Evolutionary conservation across 2,113 vertebrate genomes (phyloP), one percentile per base, ranked within the genome.

Genomic region (Rhombomys opimus): DNA sequence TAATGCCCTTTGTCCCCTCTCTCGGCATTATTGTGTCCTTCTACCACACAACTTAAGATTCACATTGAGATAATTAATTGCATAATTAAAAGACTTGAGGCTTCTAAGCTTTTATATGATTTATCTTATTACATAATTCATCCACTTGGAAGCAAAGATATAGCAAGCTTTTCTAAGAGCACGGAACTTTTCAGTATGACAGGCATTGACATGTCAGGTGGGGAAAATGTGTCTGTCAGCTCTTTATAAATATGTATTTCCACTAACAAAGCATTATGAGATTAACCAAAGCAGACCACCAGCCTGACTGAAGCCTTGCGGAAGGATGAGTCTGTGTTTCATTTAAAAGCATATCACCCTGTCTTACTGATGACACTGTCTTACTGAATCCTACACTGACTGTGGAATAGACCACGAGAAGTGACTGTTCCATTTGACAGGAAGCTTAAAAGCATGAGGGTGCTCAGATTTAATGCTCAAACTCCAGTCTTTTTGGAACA

Each of bases 401-500:
- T 89, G n/a, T 95, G 38, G 80, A 94, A 46, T 9, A 73, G 77
- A 63, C 25, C 12, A 68, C 20, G 20, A 54, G 68, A 96, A 91
- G 46, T 91, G 76, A 90, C 87, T 89, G 67, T 61, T 90, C 27
- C n/a, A 65, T 77, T 95, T 90, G 95, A 97, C 54, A 75, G 27
- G 80, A 76, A 90, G 30, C 75, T 73, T 65, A 91, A 96, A 96
- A 94, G 81, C 78, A 65, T n/a, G 61, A 78, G 11, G 12, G 50
- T 68, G 32, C 65, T 95, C 90, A 87, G n/a, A 97, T 91, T 95
- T 96, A 92, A 89, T 94, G 91, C 82, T 77, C 81, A 95, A 96
- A 96, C 85, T 87, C 72, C 35, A 75, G 73, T 90, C 92, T 97
- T 97, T 97, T 95, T 78, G 92, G 95, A 93, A 88, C 85, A 96